Evolutionary conservation across 2,888 invertebrate species (phyloP).

Genomic region (Pterobdella sp.): DNA sequence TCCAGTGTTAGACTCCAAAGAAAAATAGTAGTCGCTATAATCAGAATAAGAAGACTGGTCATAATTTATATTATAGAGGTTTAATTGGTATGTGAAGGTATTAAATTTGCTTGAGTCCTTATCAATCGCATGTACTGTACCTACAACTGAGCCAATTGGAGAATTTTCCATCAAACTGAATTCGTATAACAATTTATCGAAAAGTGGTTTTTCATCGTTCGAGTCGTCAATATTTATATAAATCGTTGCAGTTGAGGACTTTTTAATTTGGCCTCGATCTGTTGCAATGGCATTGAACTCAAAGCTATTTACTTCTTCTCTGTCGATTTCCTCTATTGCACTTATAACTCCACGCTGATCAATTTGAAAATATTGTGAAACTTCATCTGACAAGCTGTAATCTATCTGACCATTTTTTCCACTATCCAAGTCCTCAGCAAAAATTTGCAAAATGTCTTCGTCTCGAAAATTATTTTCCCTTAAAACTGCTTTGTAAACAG

Average conservation of each 20-base stretch:
- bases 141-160: conserved; percentile 43
- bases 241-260: conserved; percentile 30
- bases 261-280: conserved; percentile 32
- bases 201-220: conserved; percentile 37
- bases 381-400: conserved; percentile 49
- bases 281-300: conserved; percentile 58
- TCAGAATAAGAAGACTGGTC: background rate
- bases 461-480: conserved; percentile 37
- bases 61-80: conserved; percentile 55
- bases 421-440: conserved; percentile 35
- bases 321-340: conserved; percentile 75
- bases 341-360: conserved; percentile 72
- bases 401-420: conserved; percentile 31
- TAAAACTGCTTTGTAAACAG: conserved; percentile 30
- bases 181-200: conserved; percentile 31
- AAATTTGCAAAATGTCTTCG: conserved; percentile 33
- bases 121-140: conserved; percentile 34
- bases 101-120: conserved; percentile 33
- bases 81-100: conserved; percentile 32
- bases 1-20: conserved; percentile 32
- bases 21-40: conserved; percentile 23
- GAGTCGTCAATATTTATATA: conserved; percentile 33
- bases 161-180: conserved; percentile 43
- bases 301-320: conserved; percentile 73
- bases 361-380: conserved; percentile 72